Evolutionary conservation across 2,888 invertebrate genomes (phyloP).

Genomic region (Tolmerus cingulatus): DNA sequence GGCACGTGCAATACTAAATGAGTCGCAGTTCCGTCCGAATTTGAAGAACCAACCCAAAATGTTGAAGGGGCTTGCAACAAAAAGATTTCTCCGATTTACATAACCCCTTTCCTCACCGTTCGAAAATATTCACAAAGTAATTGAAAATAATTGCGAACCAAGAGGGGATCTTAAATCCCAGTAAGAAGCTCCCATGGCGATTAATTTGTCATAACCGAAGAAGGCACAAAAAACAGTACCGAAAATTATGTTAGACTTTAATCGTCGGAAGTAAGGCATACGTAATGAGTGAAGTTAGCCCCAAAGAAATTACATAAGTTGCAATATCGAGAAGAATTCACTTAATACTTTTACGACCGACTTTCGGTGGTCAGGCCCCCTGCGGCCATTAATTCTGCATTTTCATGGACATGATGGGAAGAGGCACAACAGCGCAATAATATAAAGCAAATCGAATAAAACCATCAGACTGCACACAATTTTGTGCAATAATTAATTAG

Average conservation of each 20-base stretch:
- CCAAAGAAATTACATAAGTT: not conserved
- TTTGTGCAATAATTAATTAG: not conserved
- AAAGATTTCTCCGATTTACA: not conserved
- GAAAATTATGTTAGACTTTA: not conserved
- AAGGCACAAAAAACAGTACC: not conserved
- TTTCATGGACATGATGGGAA: not conserved
- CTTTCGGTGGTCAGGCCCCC: not conserved
- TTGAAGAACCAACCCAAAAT: not conserved
- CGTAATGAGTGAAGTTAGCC: not conserved
- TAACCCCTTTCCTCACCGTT: not conserved
- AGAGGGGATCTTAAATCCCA: not conserved
- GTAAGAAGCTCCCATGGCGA: not conserved
- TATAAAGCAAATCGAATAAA: not conserved
- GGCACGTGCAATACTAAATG: not conserved
- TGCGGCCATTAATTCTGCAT: not conserved
- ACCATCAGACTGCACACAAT: not conserved
- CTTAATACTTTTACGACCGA: not conserved
- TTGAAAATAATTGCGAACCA: not conserved
- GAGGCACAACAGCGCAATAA: not conserved
- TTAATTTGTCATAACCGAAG: not conserved
- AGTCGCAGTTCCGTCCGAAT: not conserved
- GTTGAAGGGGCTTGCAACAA: not conserved
- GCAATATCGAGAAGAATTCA: not conserved
- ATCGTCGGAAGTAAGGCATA: not conserved
- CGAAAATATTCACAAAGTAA: not conserved